A percentile compares a stretch with the other conserved stretches of the same genome.
phyloP scores from a whole-genome alignment of 2,797 vertebrate genomes.

The Eulemur mongoz region DNA sequence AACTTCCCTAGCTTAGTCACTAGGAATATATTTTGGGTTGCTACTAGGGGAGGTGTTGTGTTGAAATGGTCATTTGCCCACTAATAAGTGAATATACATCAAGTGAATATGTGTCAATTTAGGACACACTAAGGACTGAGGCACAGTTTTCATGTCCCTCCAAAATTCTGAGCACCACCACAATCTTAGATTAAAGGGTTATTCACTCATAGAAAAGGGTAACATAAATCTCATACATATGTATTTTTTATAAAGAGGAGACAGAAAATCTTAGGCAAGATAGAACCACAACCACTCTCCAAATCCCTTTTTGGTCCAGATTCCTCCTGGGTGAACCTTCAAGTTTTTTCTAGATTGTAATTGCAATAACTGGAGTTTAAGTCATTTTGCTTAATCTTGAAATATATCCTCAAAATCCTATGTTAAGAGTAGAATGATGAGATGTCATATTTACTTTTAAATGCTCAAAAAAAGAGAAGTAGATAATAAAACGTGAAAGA shows the following conservation, averaged over 20 bases:
- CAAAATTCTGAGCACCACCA: background rate
- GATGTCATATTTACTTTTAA: constrained; percentile 11
- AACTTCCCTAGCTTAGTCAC: background rate
- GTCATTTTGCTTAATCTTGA: constrained; percentile 37
- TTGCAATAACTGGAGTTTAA: constrained; percentile 6
- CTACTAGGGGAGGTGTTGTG: background rate
- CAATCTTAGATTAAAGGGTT: background rate
- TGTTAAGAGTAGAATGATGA: background rate
- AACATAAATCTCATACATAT: background rate
- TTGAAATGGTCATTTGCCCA: background rate
- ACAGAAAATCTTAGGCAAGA: background rate
- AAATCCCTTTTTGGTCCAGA: background rate
- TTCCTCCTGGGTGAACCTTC: background rate
- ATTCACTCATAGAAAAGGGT: background rate
- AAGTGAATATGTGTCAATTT: background rate
- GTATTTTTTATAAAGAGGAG: constrained; percentile 34
- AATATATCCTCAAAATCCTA: background rate
- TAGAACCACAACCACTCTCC: background rate
- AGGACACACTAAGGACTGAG: background rate
- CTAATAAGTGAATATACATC: background rate
- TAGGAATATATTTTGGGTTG: background rate
- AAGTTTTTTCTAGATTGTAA: background rate
- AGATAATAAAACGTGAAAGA: background rate
- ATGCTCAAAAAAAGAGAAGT: background rate
- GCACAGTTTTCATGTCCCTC: background rate